Conservation (phyloP, 37 sponge, comb jelly and placozoan genomes). For the Chondrilla cf. caribensis region DNA sequence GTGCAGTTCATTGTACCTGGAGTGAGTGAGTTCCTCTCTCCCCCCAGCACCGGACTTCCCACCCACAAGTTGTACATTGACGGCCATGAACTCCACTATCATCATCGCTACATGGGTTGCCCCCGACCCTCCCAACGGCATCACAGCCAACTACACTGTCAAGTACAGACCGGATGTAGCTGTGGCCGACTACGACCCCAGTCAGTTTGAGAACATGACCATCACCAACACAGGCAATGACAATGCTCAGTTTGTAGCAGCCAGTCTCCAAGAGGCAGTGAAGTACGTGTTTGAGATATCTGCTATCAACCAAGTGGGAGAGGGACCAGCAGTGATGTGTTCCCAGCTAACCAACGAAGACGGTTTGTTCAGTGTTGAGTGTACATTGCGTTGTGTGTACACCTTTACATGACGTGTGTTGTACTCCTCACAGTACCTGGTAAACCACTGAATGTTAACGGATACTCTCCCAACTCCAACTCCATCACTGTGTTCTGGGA, state of each 20-base stretch:
- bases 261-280: conserved; percentile 6
- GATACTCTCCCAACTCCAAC: conserved; percentile 17
- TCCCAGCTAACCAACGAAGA: background rate
- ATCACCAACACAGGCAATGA: conserved; percentile 5
- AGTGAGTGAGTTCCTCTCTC: background rate
- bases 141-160: conserved; percentile 31
- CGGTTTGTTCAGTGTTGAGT: background rate
- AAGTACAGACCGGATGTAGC: conserved; percentile 12
- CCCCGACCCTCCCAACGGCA: conserved; percentile 36
- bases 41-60: conserved; percentile 35
- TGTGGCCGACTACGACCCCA: conserved; percentile 15
- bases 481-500: conserved; percentile 28
- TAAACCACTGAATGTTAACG: background rate
- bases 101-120: background rate
- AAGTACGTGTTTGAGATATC: conserved; percentile 21
- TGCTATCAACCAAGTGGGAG: conserved; percentile 24
- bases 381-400: background rate
- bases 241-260: background rate
- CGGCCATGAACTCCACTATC: conserved; percentile 10
- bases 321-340: background rate
- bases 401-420: too few species aligned
- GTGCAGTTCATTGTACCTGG: too few species aligned
- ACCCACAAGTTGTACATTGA: background rate
- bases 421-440: conserved; percentile 22
- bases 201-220: background rate